Conservation (phyloP, 2,113 vertebrate species). For the Alces alces region DNA sequence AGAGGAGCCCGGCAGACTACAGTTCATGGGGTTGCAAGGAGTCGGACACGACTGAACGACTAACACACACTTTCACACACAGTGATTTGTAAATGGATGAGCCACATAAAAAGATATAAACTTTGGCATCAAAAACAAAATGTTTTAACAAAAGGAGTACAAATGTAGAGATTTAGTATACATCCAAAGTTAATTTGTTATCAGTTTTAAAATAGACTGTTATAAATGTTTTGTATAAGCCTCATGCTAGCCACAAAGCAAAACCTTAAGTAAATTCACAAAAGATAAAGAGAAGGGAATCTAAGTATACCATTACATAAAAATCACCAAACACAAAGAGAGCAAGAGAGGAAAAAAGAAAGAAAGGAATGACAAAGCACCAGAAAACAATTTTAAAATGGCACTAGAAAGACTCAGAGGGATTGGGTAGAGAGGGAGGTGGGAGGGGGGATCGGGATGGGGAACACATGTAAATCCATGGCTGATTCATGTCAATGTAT, state of each 20-base stretch:
- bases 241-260: neutral
- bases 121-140: neutral
- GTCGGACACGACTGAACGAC: fast-evolving
- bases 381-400: neutral
- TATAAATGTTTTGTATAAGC: neutral
- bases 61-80: neutral
- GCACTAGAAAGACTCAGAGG: too few species aligned
- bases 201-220: neutral
- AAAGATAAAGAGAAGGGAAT: neutral
- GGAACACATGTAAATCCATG: too few species aligned
- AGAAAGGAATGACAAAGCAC: neutral
- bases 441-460: too few species aligned
- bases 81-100: neutral
- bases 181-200: neutral
- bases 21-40: neutral
- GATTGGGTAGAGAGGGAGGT: too few species aligned
- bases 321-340: neutral
- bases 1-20: neutral
- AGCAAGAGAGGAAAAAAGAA: neutral
- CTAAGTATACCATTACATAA: neutral
- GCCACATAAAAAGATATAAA: neutral
- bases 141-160: neutral
- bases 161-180: neutral
- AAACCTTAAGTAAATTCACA: neutral
- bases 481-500: too few species aligned